These are phyloP conservation scores for Mesembrinibis cayennensis DNA, from an alignment of 2,113 vertebrate genomes.

Conservation along the genomic window DNA sequence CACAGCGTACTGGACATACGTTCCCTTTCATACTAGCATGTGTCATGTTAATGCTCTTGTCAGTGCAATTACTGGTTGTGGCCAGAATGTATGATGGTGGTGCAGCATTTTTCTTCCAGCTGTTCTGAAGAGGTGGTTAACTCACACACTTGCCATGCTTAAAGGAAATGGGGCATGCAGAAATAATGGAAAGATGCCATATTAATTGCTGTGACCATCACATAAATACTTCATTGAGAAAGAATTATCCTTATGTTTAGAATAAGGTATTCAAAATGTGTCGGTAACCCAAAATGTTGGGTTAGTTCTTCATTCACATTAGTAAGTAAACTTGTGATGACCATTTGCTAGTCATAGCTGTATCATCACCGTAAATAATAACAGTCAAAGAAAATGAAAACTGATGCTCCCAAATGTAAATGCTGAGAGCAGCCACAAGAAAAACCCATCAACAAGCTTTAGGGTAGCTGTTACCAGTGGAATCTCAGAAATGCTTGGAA, in stretches of 20 bases:
- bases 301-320: background rate
- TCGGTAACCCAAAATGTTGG: background rate
- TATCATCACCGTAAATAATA: background rate
- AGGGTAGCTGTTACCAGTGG: background rate
- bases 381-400: background rate
- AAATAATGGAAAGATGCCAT: background rate
- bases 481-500: background rate
- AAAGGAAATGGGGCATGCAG: background rate
- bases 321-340: background rate
- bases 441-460: background rate
- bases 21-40: background rate
- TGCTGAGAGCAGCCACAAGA: background rate
- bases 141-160: background rate
- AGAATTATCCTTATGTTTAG: background rate
- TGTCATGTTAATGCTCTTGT: background rate
- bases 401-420: background rate
- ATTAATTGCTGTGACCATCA: background rate
- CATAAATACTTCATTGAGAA: conserved; percentile 20
- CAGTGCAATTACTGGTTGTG: background rate
- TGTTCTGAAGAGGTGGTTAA: background rate
- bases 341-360: background rate
- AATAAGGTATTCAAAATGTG: background rate
- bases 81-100: background rate
- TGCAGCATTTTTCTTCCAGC: background rate
- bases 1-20: accelerated